These are phyloP conservation scores for Hipposideros larvatus DNA, from an alignment of 2,797 vertebrate genomes.

Conservation along the genomic window DNA sequence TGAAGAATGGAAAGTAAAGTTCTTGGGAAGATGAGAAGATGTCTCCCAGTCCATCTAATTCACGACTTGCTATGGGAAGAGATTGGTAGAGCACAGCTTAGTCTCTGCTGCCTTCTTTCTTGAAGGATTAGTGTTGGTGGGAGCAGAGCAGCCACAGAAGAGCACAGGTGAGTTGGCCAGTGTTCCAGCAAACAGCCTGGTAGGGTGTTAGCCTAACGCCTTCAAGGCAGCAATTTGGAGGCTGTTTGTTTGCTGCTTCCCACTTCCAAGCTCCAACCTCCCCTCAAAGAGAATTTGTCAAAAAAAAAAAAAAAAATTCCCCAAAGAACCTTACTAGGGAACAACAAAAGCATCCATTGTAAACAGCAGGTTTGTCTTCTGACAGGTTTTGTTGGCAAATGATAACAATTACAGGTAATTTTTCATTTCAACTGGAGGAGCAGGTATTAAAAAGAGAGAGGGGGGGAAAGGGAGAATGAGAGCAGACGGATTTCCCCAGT, in stretches of 20 bases:
- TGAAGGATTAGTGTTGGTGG: slow-evolving; percentile 43
- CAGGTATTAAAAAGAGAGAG: slow-evolving; percentile 83
- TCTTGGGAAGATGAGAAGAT: slow-evolving; percentile 20
- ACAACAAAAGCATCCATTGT: slow-evolving; percentile 88
- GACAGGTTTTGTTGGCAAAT: slow-evolving; percentile 90
- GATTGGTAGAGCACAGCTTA: neutral
- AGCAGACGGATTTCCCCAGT: slow-evolving; percentile 86
- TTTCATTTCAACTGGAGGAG: slow-evolving; percentile 89
- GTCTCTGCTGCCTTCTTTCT: neutral
- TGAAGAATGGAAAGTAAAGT: neutral
- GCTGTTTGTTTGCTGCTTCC: slow-evolving; percentile 73
- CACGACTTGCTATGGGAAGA: neutral
- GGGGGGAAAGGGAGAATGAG: slow-evolving; percentile 2
- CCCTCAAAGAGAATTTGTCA: slow-evolving; percentile 82
- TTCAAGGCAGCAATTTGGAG: slow-evolving; percentile 76
- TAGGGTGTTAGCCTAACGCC: neutral
- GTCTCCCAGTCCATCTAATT: neutral
- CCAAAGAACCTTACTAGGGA: slow-evolving; percentile 84
- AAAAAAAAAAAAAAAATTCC: slow-evolving; percentile 86
- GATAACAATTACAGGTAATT: slow-evolving; percentile 91
- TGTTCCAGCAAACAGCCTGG: slow-evolving; percentile 56
- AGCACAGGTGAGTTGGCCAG: slow-evolving; percentile 35
- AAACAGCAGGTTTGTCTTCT: slow-evolving; percentile 89
- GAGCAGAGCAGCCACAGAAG: slow-evolving; percentile 63
- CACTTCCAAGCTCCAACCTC: neutral